Base-by-base conservation (phyloP, 1,140 invertebrate genomes). In the Psilanteris sp. region DNA sequence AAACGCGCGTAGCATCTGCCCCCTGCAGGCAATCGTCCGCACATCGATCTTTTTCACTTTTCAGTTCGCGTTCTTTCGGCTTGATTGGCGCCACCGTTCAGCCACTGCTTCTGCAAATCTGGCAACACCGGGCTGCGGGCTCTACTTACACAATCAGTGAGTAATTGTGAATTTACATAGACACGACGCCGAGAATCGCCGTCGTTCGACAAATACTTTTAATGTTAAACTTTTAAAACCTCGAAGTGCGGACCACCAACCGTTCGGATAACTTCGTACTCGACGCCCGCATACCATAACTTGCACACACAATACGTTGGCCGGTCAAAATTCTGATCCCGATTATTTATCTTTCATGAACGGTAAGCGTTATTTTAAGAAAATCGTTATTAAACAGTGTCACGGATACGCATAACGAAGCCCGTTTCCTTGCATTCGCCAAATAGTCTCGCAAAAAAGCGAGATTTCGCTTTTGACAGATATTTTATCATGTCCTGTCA, bases 401-500 rank as follows among this genome's bases (percentile, higher is more conserved):
- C n/a, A n/a, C n/a, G n/a, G n/a, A n/a, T n/a, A n/a, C n/a, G n/a
- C n/a, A n/a, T n/a, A n/a, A n/a, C n/a, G n/a, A n/a, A n/a, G n/a
- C n/a, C n/a, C n/a, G n/a, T n/a, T n/a, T n/a, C n/a, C n/a, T n/a
- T n/a, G n/a, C n/a, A n/a, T n/a, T n/a, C n/a, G n/a, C n/a, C n/a
- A n/a, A n/a, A n/a, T n/a, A n/a, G 5, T 20, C 5, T 20, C 5
- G 5, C 18, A 20, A 2, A 5, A 20, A 34, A 32, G 31, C 14
- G 34, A 24, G 26, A 11, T 16, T 31, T 15, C 10, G 13, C 14
- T 34, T 44, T 39, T 46, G 55, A 46, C 55, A 46, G 55, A 61
- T 61, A 61, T 61, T 37, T n/a, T 13, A 37, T 7, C 13, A 13
- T 46, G 22, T 37, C 29, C 57, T 61, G 43, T 48, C 43, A 48